Percentiles rank a stretch among this genome's conserved stretches.
phyloP scores from a whole-genome alignment of 2,113 vertebrate species.

The Rhipidura dahli region DNA sequence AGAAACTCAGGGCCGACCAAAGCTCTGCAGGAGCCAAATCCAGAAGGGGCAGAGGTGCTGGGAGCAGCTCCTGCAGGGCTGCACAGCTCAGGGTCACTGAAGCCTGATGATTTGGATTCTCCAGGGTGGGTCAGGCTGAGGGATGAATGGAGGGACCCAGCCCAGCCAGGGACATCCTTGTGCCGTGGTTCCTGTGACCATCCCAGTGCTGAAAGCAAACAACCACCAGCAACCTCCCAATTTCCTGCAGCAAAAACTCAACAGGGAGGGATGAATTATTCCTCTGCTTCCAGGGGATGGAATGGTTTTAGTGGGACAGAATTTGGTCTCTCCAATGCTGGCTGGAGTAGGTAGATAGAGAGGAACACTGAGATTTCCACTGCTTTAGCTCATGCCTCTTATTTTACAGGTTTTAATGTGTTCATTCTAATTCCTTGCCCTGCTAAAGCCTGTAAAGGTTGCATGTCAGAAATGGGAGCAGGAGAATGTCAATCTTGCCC shows the following conservation, averaged over 20 bases:
- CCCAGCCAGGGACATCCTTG: background rate
- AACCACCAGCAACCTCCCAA: background rate
- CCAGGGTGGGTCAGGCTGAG: background rate
- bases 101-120: fast-evolving
- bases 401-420: background rate
- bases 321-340: background rate
- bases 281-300: background rate
- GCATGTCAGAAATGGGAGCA: background rate
- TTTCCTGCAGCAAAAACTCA: background rate
- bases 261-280: background rate
- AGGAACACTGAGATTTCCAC: background rate
- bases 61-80: background rate
- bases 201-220: background rate
- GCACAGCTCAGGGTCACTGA: background rate
- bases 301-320: background rate
- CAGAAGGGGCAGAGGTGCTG: background rate
- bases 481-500: background rate
- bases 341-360: background rate
- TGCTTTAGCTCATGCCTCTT: background rate
- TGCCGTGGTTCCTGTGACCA: background rate
- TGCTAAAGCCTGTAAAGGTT: conserved; percentile 4
- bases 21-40: background rate
- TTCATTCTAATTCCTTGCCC: background rate
- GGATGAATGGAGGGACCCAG: background rate
- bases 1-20: background rate